These are phyloP conservation scores for Scolopax rusticola DNA, from an alignment of 2,797 vertebrate genomes.

Conservation along the genomic window DNA sequence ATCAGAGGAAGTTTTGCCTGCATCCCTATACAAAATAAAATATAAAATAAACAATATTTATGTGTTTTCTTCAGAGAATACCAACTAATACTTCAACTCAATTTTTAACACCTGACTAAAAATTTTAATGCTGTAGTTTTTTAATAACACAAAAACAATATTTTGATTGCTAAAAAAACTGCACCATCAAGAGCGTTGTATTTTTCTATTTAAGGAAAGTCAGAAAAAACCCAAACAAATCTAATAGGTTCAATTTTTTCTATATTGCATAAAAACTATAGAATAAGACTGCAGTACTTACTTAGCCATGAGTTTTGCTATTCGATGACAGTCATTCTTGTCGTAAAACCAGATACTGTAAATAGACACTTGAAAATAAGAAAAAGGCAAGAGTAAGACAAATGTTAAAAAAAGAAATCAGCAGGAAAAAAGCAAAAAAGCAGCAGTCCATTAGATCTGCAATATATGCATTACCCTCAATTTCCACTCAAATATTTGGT, in stretches of 20 bases:
- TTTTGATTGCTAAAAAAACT: background rate
- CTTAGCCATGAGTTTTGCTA: conserved; percentile 96
- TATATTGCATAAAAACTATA: background rate
- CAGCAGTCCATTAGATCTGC: background rate
- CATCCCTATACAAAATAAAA: background rate
- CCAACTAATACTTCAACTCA: background rate
- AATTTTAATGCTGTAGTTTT: background rate
- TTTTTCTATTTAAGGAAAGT: background rate
- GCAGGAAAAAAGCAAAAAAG: accelerated
- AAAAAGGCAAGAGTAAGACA: conserved; percentile 21
- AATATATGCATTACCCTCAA: background rate
- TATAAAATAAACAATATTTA: background rate
- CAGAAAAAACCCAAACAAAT: accelerated
- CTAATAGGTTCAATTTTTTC: background rate
- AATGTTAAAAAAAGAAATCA: background rate
- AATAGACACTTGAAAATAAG: conserved; percentile 90
- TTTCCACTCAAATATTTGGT: background rate
- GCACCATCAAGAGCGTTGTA: background rate
- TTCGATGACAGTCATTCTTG: conserved; percentile 96
- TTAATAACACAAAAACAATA: background rate
- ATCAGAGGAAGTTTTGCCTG: background rate
- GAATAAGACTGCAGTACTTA: conserved; percentile 80
- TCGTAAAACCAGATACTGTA: conserved; percentile 99
- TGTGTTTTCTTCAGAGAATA: background rate
- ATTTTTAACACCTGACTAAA: background rate